Evolutionary conservation across 2,113 vertebrate species (phyloP).

Genomic region (Podarcis cretensis): DNA sequence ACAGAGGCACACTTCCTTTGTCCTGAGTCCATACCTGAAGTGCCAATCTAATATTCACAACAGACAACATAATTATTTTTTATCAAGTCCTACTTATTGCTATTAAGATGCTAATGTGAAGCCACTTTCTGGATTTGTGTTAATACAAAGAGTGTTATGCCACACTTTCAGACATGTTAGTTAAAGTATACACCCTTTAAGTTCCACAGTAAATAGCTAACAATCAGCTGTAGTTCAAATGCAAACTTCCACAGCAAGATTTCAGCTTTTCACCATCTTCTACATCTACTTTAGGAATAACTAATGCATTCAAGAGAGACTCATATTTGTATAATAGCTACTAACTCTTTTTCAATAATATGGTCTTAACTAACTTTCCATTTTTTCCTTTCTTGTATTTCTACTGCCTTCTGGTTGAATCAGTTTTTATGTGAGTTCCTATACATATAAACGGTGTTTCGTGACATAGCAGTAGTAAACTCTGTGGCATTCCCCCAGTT

Average conservation of each 20-base stretch:
- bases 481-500: background rate
- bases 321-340: background rate
- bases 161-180: background rate
- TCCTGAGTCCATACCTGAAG: background rate
- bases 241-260: background rate
- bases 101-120: background rate
- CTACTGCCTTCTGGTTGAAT: conserved; percentile 36
- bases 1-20: background rate
- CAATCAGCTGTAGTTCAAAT: background rate
- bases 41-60: background rate
- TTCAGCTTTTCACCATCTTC: too few species aligned
- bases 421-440: conserved; percentile 40
- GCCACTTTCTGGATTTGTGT: background rate
- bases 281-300: background rate
- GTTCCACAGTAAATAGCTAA: background rate
- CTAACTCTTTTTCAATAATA: background rate
- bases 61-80: background rate
- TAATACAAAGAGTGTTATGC: background rate
- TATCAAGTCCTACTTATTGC: background rate
- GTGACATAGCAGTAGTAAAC: background rate
- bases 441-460: conserved; percentile 4
- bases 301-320: background rate
- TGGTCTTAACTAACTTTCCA: background rate
- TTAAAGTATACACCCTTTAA: background rate
- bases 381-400: conserved; percentile 2